Base-by-base conservation (phyloP, 1,140 invertebrate genomes). In the Drosophila pseudoananassae region DNA sequence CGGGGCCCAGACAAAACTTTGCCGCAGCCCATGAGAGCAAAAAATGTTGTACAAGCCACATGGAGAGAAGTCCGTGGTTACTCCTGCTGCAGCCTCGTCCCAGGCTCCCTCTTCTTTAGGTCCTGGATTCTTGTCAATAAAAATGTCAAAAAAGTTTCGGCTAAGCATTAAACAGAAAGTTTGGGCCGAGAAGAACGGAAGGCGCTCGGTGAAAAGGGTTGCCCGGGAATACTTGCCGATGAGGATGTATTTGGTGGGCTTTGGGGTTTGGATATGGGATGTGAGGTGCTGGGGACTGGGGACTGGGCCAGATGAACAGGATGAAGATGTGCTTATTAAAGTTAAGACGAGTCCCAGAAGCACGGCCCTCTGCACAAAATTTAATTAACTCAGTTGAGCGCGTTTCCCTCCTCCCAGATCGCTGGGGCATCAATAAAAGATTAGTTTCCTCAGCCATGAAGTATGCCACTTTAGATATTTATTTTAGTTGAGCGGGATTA, bases 361-460 rank as follows among this genome's bases (percentile, higher is more conserved):
- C 38, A 25, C 10, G 38, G 53, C 25, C 54, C 74, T 47, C 40
- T 10, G 54, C 55, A 50, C 43, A 51, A 87, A 80, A 90, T 90
- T 90, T 90, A 90, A 90, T 90, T 90, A 90, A 90, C 82, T 90
- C 66, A 90, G 66, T 73, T 73, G 82, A 90, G 70, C 72, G 82
- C 61, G 58, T 71, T 61, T 57, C 27, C 50, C 53, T 57, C 54
- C 50, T 12, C 20, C 25, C 29, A 20, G 51, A 54, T 71, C 66
- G 65, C 65, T 61, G 25, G 36, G 53, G 73, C 73, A 88, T 90
- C 88, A 90, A 90, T 90, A 90, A 90, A 87, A 90, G 81, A 87
- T 90, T 87, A 89, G 77, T 57, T 76, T 65, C 61, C 77, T 78
- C 65, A 72, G 68, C 58, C 81, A 54, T 72, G 76, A 76, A 78